A percentile compares a stretch with the other conserved stretches of the same genome.
Conservation (phyloP, 2,888 invertebrate genomes). For the Caenorhabditis parvicauda region DNA sequence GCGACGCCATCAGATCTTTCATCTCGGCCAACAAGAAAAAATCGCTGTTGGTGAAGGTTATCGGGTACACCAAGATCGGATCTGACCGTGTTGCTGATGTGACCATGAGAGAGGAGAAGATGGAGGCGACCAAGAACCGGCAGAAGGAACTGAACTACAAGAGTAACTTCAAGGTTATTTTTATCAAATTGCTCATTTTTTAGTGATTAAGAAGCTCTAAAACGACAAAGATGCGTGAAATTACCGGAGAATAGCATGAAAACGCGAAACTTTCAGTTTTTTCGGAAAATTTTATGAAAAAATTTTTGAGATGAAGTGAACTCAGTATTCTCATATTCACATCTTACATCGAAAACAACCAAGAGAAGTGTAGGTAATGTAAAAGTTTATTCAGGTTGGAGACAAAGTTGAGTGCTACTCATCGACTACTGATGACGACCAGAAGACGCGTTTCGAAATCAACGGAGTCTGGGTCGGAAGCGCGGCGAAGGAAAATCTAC, state of each 20-base stretch:
- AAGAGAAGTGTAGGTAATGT: neutral
- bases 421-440: constrained; percentile 6
- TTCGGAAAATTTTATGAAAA: no score
- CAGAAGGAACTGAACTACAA: constrained; percentile 15
- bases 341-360: no score
- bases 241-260: no score
- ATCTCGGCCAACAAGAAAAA: constrained; percentile 23
- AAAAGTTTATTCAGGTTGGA: constrained; percentile 12
- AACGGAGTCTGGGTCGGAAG: constrained; percentile 21
- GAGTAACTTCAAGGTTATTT: constrained; percentile 17
- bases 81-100: constrained; percentile 26
- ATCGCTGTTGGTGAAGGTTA: constrained; percentile 22
- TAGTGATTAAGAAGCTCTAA: no score
- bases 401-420: constrained; percentile 24
- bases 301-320: no score
- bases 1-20: constrained; percentile 21
- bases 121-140: constrained; percentile 20
- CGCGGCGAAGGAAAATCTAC: constrained; percentile 21
- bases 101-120: constrained; percentile 28
- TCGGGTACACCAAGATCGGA: constrained; percentile 17
- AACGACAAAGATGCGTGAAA: no score
- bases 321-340: no score
- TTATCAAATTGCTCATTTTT: constrained; percentile 1
- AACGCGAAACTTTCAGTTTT: no score
- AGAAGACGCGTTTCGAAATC: constrained; percentile 17